These are phyloP conservation scores for Taxidea taxus DNA, from an alignment of 2,113 vertebrate species.

Conservation along the genomic window DNA sequence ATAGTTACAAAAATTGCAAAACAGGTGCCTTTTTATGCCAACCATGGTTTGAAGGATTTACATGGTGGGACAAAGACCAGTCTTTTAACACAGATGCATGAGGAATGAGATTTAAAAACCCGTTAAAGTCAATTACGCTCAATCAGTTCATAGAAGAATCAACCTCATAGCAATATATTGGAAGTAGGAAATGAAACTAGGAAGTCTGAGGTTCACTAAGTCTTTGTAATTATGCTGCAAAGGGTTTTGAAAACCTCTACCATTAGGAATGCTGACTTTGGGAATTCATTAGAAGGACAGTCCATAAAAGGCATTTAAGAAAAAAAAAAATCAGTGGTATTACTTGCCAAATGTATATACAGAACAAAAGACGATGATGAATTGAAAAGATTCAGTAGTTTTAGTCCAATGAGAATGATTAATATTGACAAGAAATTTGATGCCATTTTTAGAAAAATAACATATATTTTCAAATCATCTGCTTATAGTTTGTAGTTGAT, in stretches of 20 bases:
- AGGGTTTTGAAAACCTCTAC: neutral
- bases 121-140: neutral
- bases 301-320: neutral
- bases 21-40: neutral
- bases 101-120: slow-evolving; percentile 25
- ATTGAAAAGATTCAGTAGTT: neutral
- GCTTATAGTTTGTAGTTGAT: neutral
- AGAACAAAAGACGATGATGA: neutral
- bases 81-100: neutral
- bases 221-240: neutral
- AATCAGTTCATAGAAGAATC: neutral
- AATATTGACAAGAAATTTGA: neutral
- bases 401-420: neutral
- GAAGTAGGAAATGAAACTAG: neutral
- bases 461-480: neutral
- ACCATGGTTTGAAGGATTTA: neutral
- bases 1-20: neutral
- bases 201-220: neutral
- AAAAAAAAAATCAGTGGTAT: neutral
- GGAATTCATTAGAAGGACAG: neutral
- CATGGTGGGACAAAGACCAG: neutral
- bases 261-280: neutral
- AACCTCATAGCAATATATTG: neutral
- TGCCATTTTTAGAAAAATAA: neutral
- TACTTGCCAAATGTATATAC: neutral